Conservation (phyloP, 2,113 vertebrate species). For the Plestiodon gilberti region DNA sequence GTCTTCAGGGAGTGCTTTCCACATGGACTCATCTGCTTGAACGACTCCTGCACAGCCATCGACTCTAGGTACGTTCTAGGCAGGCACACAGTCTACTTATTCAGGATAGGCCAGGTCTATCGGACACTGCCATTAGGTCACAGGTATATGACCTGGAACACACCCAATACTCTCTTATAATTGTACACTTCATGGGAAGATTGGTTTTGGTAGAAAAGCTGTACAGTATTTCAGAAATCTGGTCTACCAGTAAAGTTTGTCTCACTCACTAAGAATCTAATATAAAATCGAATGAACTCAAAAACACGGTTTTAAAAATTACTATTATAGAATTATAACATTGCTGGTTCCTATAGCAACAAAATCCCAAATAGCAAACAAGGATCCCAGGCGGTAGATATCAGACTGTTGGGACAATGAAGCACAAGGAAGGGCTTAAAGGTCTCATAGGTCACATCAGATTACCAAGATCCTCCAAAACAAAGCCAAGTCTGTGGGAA, state of each 20-base stretch:
- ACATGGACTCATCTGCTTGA: not conserved
- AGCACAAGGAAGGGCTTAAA: not conserved
- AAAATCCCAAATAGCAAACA: not conserved
- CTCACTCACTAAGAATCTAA: not conserved
- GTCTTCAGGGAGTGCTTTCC: not conserved
- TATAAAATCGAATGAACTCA: not conserved
- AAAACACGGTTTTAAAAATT: not conserved
- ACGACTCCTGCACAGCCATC: not conserved
- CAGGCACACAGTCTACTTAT: not conserved
- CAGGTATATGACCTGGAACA: not conserved
- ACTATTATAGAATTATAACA: not conserved
- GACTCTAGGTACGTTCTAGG: not conserved
- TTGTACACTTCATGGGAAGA: not conserved
- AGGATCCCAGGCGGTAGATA: not conserved
- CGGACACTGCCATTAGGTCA: not conserved
- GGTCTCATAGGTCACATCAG: not conserved
- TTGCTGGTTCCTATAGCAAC: not conserved
- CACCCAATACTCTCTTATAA: too few species aligned
- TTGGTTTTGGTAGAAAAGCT: too few species aligned
- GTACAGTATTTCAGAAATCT: not conserved
- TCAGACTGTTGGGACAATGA: not conserved
- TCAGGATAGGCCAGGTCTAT: too few species aligned
- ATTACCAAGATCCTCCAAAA: not conserved
- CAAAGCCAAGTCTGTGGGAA: not conserved
- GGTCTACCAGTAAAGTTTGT: not conserved